Base-by-base conservation (phyloP, 1,140 invertebrate genomes). In the Platorchestia sp. region DNA sequence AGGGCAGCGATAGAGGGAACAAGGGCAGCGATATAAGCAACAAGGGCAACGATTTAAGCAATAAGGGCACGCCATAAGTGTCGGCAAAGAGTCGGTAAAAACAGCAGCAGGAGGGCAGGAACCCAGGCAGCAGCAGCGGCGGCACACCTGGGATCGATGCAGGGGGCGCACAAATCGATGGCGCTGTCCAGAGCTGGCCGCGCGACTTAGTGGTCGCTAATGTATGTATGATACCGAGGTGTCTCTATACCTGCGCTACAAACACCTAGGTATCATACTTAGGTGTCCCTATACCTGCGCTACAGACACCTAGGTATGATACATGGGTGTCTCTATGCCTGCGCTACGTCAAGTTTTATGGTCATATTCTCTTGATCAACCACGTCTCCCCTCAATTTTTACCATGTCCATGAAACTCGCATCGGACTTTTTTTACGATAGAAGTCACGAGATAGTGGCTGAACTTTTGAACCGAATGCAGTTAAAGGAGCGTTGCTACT, bases 81-180 rank as follows among this genome's bases (percentile, higher is more conserved):
- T 14, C 59, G 36, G 14, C 14, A 75, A 36, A 36, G n/a, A n/a
- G 36, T 10, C 59, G 36, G 59, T 27, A 75, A 27, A 10, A 75
- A 27, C 59, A 75, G 59, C 10, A 75, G 59, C 27, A 14, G 27
- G 59, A 75, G 59, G 59, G 59, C 27, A 75, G 59, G 59, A 75
- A 75, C 59, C 27, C 59, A 42, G 87, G 43, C 40, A 44, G 45
- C 41, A 19, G 43, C 91, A 45, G 45, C 45, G 14, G 91, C 91
- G 16, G 27, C 45, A 93, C 91, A 93, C 43, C 91, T 93, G 91
- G 44, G 91, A 93, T 93, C 91, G 91, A 93, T 93, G 91, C 45
- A 89, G 42, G 87, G 41, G 43, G 43, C 91, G 91, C 44, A 6
- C 43, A 44, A 47, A 93, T 93, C 91, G 91, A 93, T 93, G 45